Evolutionary conservation across 2,888 invertebrate species (phyloP).

Genomic region (Ophonus ardosiacus): DNA sequence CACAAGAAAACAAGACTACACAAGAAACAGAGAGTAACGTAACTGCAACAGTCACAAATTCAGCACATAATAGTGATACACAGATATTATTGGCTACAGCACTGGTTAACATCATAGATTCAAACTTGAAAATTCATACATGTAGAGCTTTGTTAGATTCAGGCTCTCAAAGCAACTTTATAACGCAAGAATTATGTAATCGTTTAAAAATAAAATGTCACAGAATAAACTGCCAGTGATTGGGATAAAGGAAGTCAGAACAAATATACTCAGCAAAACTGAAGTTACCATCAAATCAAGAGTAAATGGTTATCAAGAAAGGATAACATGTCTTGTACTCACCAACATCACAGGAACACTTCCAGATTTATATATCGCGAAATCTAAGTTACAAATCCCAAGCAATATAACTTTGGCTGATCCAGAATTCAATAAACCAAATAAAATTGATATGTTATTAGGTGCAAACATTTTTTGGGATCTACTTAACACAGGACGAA

Average conservation of each 20-base stretch:
- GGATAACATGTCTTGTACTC: conserved; percentile 58
- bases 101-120: conserved; percentile 55
- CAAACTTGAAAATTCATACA: conserved; percentile 47
- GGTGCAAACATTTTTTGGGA: conserved; percentile 65
- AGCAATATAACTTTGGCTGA: conserved; percentile 65
- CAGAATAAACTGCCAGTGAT: conserved; percentile 19
- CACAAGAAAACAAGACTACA: too few species aligned
- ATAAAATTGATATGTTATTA: conserved; percentile 64
- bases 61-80: neutral
- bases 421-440: conserved; percentile 58
- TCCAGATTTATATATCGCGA: conserved; percentile 61
- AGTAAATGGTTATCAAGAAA: conserved; percentile 51
- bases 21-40: too few species aligned
- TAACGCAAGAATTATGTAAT: neutral
- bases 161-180: conserved; percentile 65
- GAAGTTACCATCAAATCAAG: conserved; percentile 28
- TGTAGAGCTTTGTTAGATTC: conserved; percentile 66
- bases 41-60: neutral
- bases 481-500: conserved; percentile 60
- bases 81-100: conserved; percentile 65
- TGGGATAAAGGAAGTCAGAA: conserved; percentile 16
- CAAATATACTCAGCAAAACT: neutral
- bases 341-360: conserved; percentile 65
- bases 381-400: conserved; percentile 61
- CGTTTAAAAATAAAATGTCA: neutral